These are phyloP conservation scores for Misgurnus mizolepis DNA, from an alignment of 2,113 vertebrate genomes.

Conservation along the genomic window DNA sequence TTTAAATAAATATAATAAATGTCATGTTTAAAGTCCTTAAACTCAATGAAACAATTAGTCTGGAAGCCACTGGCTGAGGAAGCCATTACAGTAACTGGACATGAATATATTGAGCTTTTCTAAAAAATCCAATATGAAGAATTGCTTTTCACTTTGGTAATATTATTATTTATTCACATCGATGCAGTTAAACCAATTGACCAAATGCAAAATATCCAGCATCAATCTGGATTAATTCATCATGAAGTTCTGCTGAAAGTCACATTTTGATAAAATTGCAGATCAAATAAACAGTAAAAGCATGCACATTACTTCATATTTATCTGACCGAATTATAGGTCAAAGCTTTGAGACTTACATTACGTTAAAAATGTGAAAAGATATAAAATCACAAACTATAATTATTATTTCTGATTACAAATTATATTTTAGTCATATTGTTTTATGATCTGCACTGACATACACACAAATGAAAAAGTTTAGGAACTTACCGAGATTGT, in stretches of 20 bases:
- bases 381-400: background rate
- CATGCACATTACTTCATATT: background rate
- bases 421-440: background rate
- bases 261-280: background rate
- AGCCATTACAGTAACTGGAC: background rate
- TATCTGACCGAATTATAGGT: background rate
- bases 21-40: background rate
- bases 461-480: background rate
- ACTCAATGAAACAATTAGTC: background rate
- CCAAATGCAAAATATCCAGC: background rate
- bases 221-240: background rate
- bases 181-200: background rate
- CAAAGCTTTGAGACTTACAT: background rate
- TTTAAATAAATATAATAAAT: background rate
- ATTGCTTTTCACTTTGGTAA: background rate
- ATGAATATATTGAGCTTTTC: background rate
- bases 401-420: background rate
- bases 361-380: background rate
- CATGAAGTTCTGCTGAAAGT: background rate
- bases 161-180: background rate
- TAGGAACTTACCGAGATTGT: slow-evolving; percentile 87
- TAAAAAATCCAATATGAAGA: background rate
- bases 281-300: background rate
- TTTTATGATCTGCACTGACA: background rate
- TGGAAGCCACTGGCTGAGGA: background rate